These are phyloP conservation scores for Reticulitermes lucifugus DNA, from an alignment of 2,888 invertebrate species.

Conservation along the genomic window DNA sequence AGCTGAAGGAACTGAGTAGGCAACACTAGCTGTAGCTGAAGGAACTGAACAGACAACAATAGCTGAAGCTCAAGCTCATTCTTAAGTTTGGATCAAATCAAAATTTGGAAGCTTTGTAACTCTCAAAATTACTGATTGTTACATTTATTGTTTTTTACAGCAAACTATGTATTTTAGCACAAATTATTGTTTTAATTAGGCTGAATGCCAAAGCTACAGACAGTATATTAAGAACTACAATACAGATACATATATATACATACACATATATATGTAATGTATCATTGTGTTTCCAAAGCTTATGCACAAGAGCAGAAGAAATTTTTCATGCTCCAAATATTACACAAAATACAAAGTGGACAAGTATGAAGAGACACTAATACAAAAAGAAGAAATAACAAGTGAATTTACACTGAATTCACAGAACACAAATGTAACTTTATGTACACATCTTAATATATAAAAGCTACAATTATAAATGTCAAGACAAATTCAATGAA, in stretches of 20 bases:
- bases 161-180: neutral
- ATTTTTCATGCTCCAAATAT: conserved; percentile 45
- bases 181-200: conserved; percentile 7
- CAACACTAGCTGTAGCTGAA: neutral
- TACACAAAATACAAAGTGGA: conserved; percentile 39
- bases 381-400: conserved; percentile 9
- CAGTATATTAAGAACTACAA: conserved; percentile 17
- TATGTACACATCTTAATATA: neutral
- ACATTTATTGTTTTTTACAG: neutral
- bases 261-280: neutral
- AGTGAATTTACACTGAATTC: conserved; percentile 22
- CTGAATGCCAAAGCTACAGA: neutral
- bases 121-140: neutral
- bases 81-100: neutral
- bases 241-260: neutral
- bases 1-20: neutral
- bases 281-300: conserved; percentile 15
- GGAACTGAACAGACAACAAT: neutral
- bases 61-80: neutral
- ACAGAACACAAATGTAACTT: conserved; percentile 11
- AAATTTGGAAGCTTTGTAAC: neutral
- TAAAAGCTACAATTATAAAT: neutral
- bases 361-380: conserved; percentile 18
- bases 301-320: conserved; percentile 34
- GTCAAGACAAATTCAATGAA: neutral